These are phyloP conservation scores for Percopsis transmontana DNA, from an alignment of 2,113 vertebrate species.

Conservation along the genomic window DNA sequence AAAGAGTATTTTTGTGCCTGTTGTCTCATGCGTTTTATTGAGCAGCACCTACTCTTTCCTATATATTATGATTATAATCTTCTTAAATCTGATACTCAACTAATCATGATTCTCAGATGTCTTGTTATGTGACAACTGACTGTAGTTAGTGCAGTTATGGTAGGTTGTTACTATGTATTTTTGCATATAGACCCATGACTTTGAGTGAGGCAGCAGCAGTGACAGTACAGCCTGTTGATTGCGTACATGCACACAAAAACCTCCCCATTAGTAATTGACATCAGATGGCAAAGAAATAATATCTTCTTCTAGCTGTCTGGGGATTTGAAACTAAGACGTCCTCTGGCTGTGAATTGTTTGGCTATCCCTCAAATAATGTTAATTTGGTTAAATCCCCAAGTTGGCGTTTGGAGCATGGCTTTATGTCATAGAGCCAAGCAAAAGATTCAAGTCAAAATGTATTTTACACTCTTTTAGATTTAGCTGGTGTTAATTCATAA, in stretches of 20 bases:
- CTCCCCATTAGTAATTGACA: slow-evolving; percentile 38
- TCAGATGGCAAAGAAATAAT: slow-evolving; percentile 26
- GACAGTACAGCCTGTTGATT: slow-evolving; percentile 61
- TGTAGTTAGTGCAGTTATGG: no score
- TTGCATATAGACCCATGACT: slow-evolving; percentile 72
- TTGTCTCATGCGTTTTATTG: no score
- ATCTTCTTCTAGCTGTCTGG: slow-evolving; percentile 26
- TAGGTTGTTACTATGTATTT: no score
- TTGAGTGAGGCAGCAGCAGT: slow-evolving; percentile 45
- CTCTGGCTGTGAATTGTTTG: slow-evolving; percentile 27
- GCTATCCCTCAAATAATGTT: slow-evolving; percentile 34
- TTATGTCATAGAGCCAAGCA: slow-evolving; percentile 15
- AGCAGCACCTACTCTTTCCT: no score
- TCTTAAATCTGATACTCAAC: no score
- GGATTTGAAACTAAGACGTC: slow-evolving; percentile 35
- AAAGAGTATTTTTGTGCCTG: no score
- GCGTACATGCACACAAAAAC: slow-evolving; percentile 28
- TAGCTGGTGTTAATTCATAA: slow-evolving; percentile 22
- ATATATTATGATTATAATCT: no score
- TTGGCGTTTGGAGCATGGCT: slow-evolving; percentile 28
- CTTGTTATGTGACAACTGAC: no score
- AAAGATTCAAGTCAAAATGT: slow-evolving; percentile 12
- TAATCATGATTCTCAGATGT: no score
- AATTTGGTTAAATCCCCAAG: slow-evolving; percentile 42
- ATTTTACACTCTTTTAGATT: slow-evolving; percentile 33